A percentile compares a stretch with the other conserved stretches of the same genome.
phyloP scores from a whole-genome alignment of 2,888 invertebrate species.

The Synanthedon andrenaeformis region DNA sequence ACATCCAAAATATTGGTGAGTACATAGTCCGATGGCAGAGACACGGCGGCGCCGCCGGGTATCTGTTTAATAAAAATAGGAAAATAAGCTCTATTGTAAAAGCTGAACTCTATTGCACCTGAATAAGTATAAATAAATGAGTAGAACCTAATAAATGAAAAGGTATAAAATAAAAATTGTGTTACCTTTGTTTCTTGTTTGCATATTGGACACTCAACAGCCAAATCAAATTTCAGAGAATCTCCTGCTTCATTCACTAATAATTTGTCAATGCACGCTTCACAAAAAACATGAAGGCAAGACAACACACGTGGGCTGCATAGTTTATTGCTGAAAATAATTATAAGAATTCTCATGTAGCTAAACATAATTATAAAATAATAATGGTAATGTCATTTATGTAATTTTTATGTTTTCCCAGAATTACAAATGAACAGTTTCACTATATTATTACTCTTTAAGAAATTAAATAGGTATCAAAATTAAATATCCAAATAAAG shows the following conservation, averaged over 20 bases:
- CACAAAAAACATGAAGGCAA: constrained; percentile 96
- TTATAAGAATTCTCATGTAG: neutral
- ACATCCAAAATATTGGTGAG: constrained; percentile 87
- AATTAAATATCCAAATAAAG: neutral
- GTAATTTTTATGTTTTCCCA: no score
- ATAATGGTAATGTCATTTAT: neutral
- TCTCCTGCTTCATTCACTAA: constrained; percentile 79
- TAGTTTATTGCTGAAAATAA: constrained; percentile 74
- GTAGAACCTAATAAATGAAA: neutral
- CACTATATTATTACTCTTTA: no score
- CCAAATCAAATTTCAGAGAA: constrained; percentile 72
- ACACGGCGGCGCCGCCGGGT: constrained; percentile 80
- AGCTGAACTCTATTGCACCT: no score
- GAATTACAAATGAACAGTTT: no score
- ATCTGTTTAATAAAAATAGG: constrained; percentile 54
- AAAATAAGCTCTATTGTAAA: neutral
- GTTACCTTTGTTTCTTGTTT: constrained; percentile 85
- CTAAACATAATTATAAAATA: neutral
- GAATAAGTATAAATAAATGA: neutral
- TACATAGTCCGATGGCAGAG: constrained; percentile 88
- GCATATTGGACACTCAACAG: constrained; percentile 83
- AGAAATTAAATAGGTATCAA: no score
- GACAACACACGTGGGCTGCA: constrained; percentile 88
- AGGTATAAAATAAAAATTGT: neutral
- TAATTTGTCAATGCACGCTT: constrained; percentile 87